Conservation (phyloP, 2,888 invertebrate genomes). For the Leptopterna dolabrata region DNA sequence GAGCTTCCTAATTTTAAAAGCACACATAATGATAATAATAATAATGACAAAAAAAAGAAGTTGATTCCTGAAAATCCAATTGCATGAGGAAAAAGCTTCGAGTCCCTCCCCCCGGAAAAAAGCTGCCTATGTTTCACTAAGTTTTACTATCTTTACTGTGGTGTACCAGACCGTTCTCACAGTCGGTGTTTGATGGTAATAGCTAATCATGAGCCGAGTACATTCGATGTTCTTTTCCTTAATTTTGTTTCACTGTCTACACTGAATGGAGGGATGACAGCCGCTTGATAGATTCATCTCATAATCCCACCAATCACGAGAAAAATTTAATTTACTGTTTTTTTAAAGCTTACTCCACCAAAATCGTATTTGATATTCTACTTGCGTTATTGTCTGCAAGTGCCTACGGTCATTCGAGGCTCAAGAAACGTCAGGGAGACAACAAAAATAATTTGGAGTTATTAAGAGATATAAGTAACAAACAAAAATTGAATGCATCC, state of each 20-base stretch:
- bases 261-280: neutral
- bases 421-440: too few species aligned
- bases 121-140: neutral
- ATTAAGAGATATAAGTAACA: too few species aligned
- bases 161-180: neutral
- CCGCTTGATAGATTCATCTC: neutral
- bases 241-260: neutral
- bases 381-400: too few species aligned
- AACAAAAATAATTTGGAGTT: too few species aligned
- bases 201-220: neutral
- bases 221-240: neutral
- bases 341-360: too few species aligned
- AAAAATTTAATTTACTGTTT: too few species aligned
- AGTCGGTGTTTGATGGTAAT: neutral
- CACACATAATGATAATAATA: conserved; percentile 37
- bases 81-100: conserved; percentile 23
- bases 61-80: neutral
- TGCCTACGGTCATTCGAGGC: too few species aligned
- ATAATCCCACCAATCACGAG: too few species aligned
- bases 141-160: neutral
- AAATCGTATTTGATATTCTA: too few species aligned
- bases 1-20: conserved; percentile 59
- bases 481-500: too few species aligned
- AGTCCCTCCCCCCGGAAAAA: neutral
- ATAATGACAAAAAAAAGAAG: neutral